A percentile compares a stretch with the other conserved stretches of the same genome.
Conservation (phyloP, 2,113 vertebrate genomes). For the Phasianus colchicus region DNA sequence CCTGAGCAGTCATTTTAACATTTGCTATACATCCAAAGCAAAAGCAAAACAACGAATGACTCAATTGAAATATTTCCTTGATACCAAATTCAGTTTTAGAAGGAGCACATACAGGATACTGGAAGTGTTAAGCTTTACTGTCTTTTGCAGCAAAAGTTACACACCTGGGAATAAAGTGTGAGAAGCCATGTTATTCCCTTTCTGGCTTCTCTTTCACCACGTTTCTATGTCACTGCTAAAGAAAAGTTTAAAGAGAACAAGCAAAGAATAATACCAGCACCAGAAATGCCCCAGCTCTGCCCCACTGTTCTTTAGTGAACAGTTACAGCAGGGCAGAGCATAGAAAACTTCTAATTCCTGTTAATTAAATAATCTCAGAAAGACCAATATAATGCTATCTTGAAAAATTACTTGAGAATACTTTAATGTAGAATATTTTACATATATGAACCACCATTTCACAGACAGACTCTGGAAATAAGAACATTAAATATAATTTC, state of each 20-base stretch:
- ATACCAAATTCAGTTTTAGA: background rate
- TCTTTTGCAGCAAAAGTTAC: background rate
- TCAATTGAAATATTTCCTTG: background rate
- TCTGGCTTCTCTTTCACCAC: background rate
- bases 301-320: background rate
- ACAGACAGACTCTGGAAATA: background rate
- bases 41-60: background rate
- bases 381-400: background rate
- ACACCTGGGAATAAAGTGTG: background rate
- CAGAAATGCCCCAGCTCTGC: background rate
- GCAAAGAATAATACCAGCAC: background rate
- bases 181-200: background rate
- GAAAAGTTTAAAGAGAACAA: background rate
- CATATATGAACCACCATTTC: background rate
- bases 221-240: background rate
- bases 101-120: background rate
- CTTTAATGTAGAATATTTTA: background rate
- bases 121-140: background rate
- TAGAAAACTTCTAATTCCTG: background rate
- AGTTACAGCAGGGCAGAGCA: background rate
- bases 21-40: background rate
- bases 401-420: background rate
- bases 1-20: background rate
- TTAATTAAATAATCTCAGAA: background rate
- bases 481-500: background rate